phyloP scores from a whole-genome alignment of 2,113 vertebrate genomes.

The Vanacampus margaritifer region DNA sequence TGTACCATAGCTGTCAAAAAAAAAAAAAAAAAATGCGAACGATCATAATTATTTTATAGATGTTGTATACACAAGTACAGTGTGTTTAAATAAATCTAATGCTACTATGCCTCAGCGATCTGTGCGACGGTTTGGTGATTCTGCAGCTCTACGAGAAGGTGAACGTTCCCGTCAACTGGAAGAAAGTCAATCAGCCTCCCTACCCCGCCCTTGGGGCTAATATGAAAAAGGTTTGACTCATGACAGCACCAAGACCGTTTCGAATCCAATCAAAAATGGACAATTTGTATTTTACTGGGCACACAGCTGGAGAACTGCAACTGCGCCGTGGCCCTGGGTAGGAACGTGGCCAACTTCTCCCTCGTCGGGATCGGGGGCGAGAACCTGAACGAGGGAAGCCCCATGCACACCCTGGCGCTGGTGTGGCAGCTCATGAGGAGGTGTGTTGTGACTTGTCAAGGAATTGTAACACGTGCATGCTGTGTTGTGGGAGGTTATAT shows the following conservation, averaged over 20 bases:
- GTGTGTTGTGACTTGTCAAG: conserved; percentile 53
- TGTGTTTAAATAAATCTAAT: not conserved
- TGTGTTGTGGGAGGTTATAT: not conserved
- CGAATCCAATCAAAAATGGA: not conserved
- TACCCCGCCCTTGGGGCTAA: conserved; percentile 84
- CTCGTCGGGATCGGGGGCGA: conserved; percentile 92
- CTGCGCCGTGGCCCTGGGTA: conserved; percentile 89
- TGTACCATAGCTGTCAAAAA: not conserved
- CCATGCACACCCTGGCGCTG: conserved; percentile 87
- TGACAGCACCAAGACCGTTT: not conserved
- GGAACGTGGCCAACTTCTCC: conserved; percentile 86
- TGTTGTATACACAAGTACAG: too few species aligned
- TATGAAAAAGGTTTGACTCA: conserved; percentile 84
- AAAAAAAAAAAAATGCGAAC: not conserved
- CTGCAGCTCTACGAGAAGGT: conserved; percentile 89
- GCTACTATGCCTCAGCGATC: conserved; percentile 50
- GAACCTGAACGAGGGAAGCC: conserved; percentile 87
- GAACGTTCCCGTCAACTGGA: conserved; percentile 84
- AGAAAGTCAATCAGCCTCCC: conserved; percentile 85
- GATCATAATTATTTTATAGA: not conserved
- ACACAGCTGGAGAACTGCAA: conserved; percentile 95
- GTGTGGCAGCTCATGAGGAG: conserved; percentile 97
- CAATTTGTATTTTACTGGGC: not conserved
- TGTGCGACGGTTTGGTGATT: conserved; percentile 81
- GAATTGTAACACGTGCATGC: not conserved